phyloP scores from a whole-genome alignment of 2,113 vertebrate species.

The Patagioenas fasciata region DNA sequence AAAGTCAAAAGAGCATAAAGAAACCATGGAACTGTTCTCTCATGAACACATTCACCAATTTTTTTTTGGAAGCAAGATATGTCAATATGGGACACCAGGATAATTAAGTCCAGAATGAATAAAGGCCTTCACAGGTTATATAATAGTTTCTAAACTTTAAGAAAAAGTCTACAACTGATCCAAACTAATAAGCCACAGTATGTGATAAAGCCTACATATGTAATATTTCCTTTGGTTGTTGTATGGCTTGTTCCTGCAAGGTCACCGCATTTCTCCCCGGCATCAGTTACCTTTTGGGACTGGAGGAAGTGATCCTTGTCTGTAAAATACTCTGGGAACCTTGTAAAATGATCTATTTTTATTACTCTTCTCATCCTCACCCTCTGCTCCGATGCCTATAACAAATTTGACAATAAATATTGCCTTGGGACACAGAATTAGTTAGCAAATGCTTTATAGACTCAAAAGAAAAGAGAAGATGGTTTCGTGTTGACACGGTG shows the following conservation, averaged over 20 bases:
- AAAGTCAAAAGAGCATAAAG: slow-evolving; percentile 40
- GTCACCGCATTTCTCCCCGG: not conserved
- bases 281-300: not conserved
- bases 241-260: not conserved
- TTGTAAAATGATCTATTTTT: not conserved
- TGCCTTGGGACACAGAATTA: not conserved
- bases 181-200: not conserved
- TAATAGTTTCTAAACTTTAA: not conserved
- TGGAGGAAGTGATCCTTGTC: not conserved
- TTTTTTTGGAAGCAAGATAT: not conserved
- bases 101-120: not conserved
- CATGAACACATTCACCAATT: not conserved
- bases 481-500: not conserved
- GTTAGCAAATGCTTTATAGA: not conserved
- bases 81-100: not conserved
- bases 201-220: fast-evolving
- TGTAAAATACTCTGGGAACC: not conserved
- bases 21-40: not conserved
- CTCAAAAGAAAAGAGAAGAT: not conserved
- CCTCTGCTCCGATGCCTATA: not conserved
- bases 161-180: not conserved
- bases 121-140: not conserved
- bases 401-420: not conserved
- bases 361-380: not conserved
- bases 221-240: not conserved